Evolutionary conservation across 2,113 vertebrate genomes (phyloP).

Genomic region (Rhabdomys dilectus): DNA sequence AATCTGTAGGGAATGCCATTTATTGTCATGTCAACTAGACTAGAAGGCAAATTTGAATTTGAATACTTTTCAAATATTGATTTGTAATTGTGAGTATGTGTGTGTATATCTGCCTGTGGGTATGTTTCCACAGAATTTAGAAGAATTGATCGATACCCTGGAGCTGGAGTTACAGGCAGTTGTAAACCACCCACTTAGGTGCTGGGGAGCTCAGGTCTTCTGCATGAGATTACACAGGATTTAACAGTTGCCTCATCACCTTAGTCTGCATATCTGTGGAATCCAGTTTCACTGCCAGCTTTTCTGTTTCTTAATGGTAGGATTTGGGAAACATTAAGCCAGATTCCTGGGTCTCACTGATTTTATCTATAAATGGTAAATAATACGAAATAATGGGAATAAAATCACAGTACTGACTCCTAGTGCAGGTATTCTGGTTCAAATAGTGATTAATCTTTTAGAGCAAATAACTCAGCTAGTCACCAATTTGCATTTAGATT

Average conservation of each 20-base stretch:
- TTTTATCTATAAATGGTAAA: neutral
- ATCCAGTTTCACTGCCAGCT: neutral
- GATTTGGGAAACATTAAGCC: neutral
- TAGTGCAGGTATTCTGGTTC: neutral
- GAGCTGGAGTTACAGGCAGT: neutral
- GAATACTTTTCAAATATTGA: neutral
- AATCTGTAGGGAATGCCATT: neutral
- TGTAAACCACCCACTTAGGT: neutral
- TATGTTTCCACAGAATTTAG: neutral
- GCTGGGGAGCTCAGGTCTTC: neutral
- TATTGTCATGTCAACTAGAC: neutral
- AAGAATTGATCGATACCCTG: neutral
- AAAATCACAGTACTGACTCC: neutral
- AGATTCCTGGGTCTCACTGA: neutral
- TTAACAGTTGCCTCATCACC: neutral
- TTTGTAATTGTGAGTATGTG: neutral
- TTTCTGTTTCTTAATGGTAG: neutral
- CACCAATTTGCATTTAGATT: neutral
- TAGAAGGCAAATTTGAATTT: neutral
- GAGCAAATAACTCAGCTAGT: neutral
- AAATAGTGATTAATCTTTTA: neutral
- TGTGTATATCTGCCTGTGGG: neutral
- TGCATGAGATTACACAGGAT: neutral
- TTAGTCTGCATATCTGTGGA: too few species aligned
- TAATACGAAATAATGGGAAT: neutral